These are phyloP conservation scores for Centropus bengalensis DNA, from an alignment of 2,113 vertebrate species.

Conservation along the genomic window DNA sequence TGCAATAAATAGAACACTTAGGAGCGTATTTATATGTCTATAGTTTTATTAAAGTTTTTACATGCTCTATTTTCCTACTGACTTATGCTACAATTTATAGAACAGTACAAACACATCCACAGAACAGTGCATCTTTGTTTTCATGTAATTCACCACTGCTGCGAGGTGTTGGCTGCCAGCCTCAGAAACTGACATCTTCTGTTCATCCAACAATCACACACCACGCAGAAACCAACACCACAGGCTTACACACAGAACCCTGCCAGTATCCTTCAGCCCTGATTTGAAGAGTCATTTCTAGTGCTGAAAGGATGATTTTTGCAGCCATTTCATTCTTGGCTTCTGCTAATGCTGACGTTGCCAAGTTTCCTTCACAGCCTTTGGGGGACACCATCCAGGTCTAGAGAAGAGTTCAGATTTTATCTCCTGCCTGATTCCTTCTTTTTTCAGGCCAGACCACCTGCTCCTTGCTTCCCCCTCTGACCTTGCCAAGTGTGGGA, in stretches of 20 bases:
- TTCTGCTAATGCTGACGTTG: not conserved
- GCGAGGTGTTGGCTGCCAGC: not conserved
- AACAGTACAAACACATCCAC: not conserved
- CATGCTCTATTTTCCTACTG: not conserved
- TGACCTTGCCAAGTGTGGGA: not conserved
- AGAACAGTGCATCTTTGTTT: conserved; percentile 12
- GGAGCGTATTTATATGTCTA: not conserved
- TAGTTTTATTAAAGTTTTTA: not conserved
- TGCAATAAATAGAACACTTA: not conserved
- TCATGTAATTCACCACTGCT: not conserved
- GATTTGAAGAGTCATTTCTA: not conserved
- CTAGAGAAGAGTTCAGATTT: not conserved
- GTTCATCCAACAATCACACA: not conserved
- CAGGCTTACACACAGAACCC: not conserved
- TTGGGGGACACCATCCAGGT: not conserved
- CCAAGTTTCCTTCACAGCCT: not conserved
- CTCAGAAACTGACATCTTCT: conserved; percentile 4
- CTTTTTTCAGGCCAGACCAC: not conserved
- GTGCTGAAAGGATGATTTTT: not conserved
- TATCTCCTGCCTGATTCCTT: not conserved
- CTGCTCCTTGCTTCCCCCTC: not conserved
- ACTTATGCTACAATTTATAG: not conserved
- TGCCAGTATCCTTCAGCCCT: not conserved
- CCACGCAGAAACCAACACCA: not conserved
- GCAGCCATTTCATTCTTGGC: not conserved